Base-by-base conservation (phyloP, 1,140 invertebrate species). In the Sarcophaga bullata region DNA sequence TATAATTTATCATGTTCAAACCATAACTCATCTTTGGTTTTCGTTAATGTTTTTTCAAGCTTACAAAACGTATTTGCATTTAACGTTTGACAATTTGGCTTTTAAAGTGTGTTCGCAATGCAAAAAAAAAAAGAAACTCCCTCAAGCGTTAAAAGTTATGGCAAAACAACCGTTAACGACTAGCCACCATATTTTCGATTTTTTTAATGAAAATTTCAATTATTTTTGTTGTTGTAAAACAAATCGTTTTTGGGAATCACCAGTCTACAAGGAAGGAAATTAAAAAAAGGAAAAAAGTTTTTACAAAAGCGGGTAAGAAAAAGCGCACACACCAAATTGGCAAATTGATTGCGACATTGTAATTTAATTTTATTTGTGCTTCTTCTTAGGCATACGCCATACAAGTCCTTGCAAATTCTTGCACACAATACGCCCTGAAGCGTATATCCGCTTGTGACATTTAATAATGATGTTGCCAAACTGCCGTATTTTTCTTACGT, bases 391-490 rank as follows among this genome's bases (percentile, higher is more conserved):
- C 25, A 37, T 37, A 37, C 25, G 4, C 25, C 9, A 68, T 68
- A 19, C 6, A 6, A 68, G 19, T 17, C 6, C 52, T 58, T 13
- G 54, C n/a, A 3, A 13, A 58, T 58, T 15, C 19, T 68, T 68
- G 62, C 62, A 3, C 62, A 17, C 62, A 68, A 68, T 25, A 68
- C 19, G 6, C 62, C 62, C 10, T 25, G 10, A 37, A 68, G 62
- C n/a, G 17, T 10, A 25, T 68, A 25, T 68, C 62, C 62, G 46
- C 47, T 48, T 76, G n/a, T 48, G 73, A 47, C 73, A 49, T 76
- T 76, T 76, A 76, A 76, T 76, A 76, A 76, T 50, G 73, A n/a
- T 76, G 1, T 4, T 76, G 48, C 73, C 73, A 76, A 37, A 37
- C 4, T 37, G 1, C 25, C 25, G 1, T 37, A 37, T 37, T 76